These are phyloP conservation scores for Hemitrygon akajei DNA, from an alignment of 2,797 vertebrate genomes.

Conservation along the genomic window DNA sequence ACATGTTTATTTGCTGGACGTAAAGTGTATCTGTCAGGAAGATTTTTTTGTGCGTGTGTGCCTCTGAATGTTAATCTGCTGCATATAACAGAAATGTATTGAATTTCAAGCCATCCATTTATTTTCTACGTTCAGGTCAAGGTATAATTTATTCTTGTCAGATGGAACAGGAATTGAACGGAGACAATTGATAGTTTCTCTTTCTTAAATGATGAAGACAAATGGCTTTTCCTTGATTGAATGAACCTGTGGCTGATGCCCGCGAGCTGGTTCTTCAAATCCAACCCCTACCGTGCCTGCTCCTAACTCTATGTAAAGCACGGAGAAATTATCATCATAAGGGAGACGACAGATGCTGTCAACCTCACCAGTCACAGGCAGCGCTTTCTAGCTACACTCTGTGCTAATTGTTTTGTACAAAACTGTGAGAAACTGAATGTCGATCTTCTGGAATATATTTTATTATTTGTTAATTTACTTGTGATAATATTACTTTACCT, in stretches of 20 bases:
- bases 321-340: background rate
- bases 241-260: slow-evolving; percentile 46
- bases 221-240: slow-evolving; percentile 54
- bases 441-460: too few relatives aligned
- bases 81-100: slow-evolving; percentile 31
- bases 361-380: background rate
- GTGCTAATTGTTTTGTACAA: background rate
- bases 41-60: background rate
- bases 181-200: slow-evolving; percentile 48
- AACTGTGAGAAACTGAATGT: background rate
- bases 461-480: too few relatives aligned
- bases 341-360: background rate
- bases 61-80: slow-evolving; percentile 22
- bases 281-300: too few relatives aligned
- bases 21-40: background rate
- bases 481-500: too few relatives aligned
- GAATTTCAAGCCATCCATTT: slow-evolving; percentile 35
- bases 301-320: background rate
- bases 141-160: slow-evolving; percentile 43
- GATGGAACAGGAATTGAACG: slow-evolving; percentile 45
- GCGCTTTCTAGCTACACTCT: background rate
- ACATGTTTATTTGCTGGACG: slow-evolving; percentile 9
- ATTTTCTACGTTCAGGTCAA: slow-evolving; percentile 24
- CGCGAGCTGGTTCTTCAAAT: background rate
- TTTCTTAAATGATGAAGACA: slow-evolving; percentile 52